Evolutionary conservation across 2,888 invertebrate species (phyloP).

Genomic region (Leptopilina syphax): DNA sequence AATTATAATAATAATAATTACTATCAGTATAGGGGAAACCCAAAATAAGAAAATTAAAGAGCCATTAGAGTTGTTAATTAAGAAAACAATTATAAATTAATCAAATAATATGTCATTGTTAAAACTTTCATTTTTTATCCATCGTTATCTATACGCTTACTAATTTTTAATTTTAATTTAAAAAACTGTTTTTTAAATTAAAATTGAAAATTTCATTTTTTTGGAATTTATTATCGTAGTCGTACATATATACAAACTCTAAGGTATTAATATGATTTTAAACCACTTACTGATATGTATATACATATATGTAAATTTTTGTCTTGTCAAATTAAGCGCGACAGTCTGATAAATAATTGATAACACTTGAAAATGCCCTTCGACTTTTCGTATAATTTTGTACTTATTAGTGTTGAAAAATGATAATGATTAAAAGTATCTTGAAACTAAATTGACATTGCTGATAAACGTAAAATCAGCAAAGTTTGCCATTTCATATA

Average conservation of each 20-base stretch:
- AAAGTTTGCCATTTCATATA: constrained; percentile 23
- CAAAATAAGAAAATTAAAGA: too few relatives aligned
- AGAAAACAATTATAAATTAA: too few relatives aligned
- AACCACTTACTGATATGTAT: background rate
- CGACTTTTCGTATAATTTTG: constrained; percentile 23
- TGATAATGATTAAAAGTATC: constrained; percentile 23
- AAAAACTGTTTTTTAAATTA: too few relatives aligned
- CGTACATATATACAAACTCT: background rate
- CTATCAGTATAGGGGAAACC: too few relatives aligned
- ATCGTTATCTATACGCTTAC: too few relatives aligned
- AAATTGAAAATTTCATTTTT: too few relatives aligned
- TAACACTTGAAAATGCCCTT: background rate
- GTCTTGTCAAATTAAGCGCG: constrained; percentile 13
- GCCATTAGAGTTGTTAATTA: too few relatives aligned
- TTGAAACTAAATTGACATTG: background rate
- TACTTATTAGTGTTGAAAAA: constrained; percentile 13
- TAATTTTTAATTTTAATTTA: too few relatives aligned
- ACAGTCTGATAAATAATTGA: background rate
- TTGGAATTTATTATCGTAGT: background rate
- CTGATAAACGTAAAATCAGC: constrained; percentile 30
- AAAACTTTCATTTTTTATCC: too few relatives aligned
- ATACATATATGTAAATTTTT: background rate
- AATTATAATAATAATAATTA: too few relatives aligned
- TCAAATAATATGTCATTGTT: too few relatives aligned
- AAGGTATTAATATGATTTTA: background rate